Percentiles rank a stretch among this genome's conserved stretches.
phyloP scores from a whole-genome alignment of 1,140 invertebrate species.

The Theocolax elegans region DNA sequence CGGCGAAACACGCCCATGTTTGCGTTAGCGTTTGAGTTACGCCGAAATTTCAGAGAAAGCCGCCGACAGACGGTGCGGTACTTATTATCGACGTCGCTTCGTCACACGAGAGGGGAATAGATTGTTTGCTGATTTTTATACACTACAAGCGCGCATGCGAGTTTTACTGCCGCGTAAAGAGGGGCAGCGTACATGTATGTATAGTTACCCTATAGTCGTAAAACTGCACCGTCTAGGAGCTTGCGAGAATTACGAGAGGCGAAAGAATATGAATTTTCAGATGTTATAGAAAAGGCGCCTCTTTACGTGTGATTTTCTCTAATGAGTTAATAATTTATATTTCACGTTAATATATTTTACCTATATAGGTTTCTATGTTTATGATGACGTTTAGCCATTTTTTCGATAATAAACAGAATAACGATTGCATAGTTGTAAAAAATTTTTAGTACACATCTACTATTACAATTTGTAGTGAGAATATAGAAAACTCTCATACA shows the following conservation, averaged over 20 bases:
- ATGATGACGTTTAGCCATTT: too few species aligned
- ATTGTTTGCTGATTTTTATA: constrained; percentile 62
- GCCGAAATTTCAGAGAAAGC: constrained; percentile 63
- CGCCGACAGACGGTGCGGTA: constrained; percentile 49
- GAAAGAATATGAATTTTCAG: constrained; percentile 16
- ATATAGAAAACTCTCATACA: too few species aligned
- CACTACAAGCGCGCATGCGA: constrained; percentile 43
- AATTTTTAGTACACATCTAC: too few species aligned
- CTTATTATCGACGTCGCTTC: constrained; percentile 50
- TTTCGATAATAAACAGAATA: too few species aligned
- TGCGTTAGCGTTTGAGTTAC: constrained; percentile 65
- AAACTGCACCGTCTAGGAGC: constrained; percentile 37
- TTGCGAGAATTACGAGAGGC: background rate
- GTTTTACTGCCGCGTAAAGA: constrained; percentile 55
- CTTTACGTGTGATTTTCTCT: too few species aligned
- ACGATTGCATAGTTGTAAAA: too few species aligned
- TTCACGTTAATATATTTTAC: too few species aligned
- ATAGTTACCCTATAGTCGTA: constrained; percentile 51
- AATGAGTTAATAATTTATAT: too few species aligned
- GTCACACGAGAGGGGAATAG: constrained; percentile 48
- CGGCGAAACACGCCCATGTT: constrained; percentile 63
- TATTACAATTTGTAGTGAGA: too few species aligned
- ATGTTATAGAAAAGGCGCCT: background rate
- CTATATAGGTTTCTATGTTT: too few species aligned
- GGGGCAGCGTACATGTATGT: constrained; percentile 40